Percentiles rank a stretch among this genome's conserved stretches.
Conservation (phyloP, 2,113 vertebrate genomes). For the Poeciliopsis turrubarensis region DNA sequence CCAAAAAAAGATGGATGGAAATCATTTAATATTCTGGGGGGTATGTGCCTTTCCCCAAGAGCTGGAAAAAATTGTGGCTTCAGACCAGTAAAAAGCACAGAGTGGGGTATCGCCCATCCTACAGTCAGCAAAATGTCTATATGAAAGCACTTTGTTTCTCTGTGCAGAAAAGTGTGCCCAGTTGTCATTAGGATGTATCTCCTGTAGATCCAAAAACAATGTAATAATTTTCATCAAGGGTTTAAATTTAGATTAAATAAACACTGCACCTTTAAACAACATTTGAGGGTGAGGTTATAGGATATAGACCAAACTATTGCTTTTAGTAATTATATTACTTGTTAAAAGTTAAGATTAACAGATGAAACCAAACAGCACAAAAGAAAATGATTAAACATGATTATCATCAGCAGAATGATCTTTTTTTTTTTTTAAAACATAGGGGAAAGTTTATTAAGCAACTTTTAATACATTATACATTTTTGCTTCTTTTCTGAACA, state of each 20-base stretch:
- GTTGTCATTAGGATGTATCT: not conserved
- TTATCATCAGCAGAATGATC: not conserved
- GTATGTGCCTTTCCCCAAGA: not conserved
- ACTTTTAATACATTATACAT: no score
- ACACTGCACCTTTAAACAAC: no score
- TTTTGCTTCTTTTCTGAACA: not conserved
- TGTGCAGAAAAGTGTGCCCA: not conserved
- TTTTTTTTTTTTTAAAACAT: not conserved
- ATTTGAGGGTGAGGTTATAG: not conserved
- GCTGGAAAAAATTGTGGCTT: not conserved
- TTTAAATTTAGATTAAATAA: not conserved
- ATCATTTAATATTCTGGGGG: not conserved
- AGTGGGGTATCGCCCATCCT: not conserved
- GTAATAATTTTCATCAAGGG: not conserved
- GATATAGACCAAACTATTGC: not conserved
- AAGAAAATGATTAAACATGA: not conserved
- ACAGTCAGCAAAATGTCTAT: not conserved
- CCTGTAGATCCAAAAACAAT: no score
- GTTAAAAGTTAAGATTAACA: not conserved
- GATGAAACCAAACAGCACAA: not conserved
- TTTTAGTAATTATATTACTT: not conserved
- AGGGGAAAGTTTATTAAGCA: no score
- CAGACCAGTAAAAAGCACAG: not conserved
- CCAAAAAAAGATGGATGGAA: not conserved
- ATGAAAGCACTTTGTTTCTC: not conserved